Base-by-base conservation (phyloP, 1,140 invertebrate species). In the Micrasema longulum region DNA sequence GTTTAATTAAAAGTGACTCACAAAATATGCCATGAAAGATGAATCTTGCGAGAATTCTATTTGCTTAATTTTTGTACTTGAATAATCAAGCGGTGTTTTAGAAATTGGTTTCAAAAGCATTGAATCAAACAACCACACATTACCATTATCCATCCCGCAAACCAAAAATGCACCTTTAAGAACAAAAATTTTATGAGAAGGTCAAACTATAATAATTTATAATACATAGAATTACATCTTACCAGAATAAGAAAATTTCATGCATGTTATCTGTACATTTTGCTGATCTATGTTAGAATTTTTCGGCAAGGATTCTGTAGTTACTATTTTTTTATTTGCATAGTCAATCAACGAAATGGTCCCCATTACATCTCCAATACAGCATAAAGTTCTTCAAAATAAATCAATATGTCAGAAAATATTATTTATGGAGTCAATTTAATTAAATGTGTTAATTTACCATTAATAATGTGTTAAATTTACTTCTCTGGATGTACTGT, bases 41-140 rank as follows among this genome's bases (percentile, higher is more conserved):
- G 83, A 85, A 74, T 87, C 85, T 2, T 76, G 64, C 12, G 86
- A 86, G 75, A 85, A 89, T 47, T 62, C 73, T 2, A 90, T 84
- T 63, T 85, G 81, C 5, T 81, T 77, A 26, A 90, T 86, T 2
- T 79, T 75, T 26, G 76, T 62, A 0, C 69, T 77, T 0, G 84
- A 84, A 75, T 86, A 84, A 23, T 81, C 79, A 72, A 85, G 85
- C 0, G 87, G 85, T 41, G 77, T 76, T 12, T 79, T 55, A 41
- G 50, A 80, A 57, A 86, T 72, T 0, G 85, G 82, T n/a, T 81
- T 79, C 38, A 89, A 74, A 12, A 85, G 83, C 7, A 83, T 79
- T 0, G 88, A 84, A 74, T 89, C 83, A 5, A 90, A 73, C 55
- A 90, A 83, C 80, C 87, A 81, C 4, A 90, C 35, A 36, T 83